A percentile compares a stretch with the other conserved stretches of the same genome.
These are phyloP conservation scores for Xenopus laevis DNA, from an alignment of 2,113 vertebrate species.

Conservation along the genomic window DNA sequence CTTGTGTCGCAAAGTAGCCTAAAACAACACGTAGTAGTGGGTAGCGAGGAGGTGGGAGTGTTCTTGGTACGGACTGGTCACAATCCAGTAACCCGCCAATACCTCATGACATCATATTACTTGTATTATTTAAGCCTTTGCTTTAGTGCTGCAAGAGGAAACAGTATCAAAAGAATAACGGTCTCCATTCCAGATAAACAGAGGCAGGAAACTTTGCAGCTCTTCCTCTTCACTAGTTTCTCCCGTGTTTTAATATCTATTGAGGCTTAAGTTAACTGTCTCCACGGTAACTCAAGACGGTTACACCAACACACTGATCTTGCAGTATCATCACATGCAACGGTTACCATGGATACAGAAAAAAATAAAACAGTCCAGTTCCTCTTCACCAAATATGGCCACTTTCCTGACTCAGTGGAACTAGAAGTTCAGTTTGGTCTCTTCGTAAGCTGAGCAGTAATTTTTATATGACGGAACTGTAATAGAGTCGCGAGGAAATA, in stretches of 20 bases:
- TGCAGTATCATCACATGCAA: slow-evolving; percentile 29
- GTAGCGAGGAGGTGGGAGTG: background rate
- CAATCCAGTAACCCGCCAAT: background rate
- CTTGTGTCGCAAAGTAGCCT: background rate
- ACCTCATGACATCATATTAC: background rate
- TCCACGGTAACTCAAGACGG: slow-evolving; percentile 26
- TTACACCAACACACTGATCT: slow-evolving; percentile 20
- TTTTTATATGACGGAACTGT: no score
- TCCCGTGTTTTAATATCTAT: background rate
- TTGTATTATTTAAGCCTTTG: background rate
- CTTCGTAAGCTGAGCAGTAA: background rate
- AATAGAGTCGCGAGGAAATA: no score
- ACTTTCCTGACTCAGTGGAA: background rate
- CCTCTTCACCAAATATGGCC: slow-evolving; percentile 27
- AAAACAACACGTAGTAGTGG: background rate
- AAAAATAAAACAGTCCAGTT: slow-evolving; percentile 23
- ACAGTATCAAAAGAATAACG: background rate
- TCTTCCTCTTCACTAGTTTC: background rate
- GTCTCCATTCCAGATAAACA: background rate
- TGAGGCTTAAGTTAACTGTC: background rate
- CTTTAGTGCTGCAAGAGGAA: background rate
- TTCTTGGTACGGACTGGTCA: background rate
- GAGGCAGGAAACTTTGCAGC: no score
- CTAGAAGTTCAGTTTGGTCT: background rate
- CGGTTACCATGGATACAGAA: slow-evolving; percentile 30